These are phyloP conservation scores for Desmophyllum pertusum DNA, from an alignment of 92 coral and sea anemone genomes.

Conservation along the genomic window DNA sequence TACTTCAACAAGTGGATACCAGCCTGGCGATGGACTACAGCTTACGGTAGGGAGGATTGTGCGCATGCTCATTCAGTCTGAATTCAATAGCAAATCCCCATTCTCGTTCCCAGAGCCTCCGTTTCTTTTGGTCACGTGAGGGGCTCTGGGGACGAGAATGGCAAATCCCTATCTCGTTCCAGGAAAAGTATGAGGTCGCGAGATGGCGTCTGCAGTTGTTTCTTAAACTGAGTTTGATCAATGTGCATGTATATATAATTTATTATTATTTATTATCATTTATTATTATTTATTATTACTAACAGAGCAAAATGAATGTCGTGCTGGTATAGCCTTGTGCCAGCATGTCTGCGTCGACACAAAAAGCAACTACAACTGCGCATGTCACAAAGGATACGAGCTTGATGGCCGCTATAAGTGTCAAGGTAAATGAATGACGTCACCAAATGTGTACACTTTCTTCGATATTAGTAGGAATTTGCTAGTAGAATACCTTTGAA, in stretches of 20 bases:
- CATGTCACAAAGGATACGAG: conserved; percentile 12
- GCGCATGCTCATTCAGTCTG: not conserved
- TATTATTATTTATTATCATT: too few species aligned
- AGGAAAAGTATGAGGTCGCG: too few species aligned
- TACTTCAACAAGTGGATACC: conserved; percentile 14
- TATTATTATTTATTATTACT: not conserved
- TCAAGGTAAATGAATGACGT: not conserved
- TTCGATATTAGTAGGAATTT: too few species aligned
- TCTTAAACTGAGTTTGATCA: too few species aligned
- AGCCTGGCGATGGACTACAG: conserved; percentile 9
- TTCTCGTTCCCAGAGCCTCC: not conserved
- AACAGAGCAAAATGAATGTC: conserved; percentile 23
- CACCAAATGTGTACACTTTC: not conserved
- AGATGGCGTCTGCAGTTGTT: too few species aligned
- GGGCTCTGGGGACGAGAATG: too few species aligned
- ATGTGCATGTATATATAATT: too few species aligned
- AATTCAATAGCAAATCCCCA: not conserved
- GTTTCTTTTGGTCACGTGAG: too few species aligned
- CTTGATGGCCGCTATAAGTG: conserved; percentile 3
- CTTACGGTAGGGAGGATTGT: not conserved
- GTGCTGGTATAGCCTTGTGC: conserved; percentile 5
- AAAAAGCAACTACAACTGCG: conserved; percentile 2
- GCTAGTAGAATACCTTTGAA: too few species aligned
- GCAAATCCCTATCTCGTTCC: not conserved
- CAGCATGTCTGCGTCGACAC: conserved; percentile 14